A percentile compares a stretch with the other conserved stretches of the same genome.
These are phyloP conservation scores for Oreortyx pictus DNA, from an alignment of 2,797 vertebrate genomes.

Conservation along the genomic window DNA sequence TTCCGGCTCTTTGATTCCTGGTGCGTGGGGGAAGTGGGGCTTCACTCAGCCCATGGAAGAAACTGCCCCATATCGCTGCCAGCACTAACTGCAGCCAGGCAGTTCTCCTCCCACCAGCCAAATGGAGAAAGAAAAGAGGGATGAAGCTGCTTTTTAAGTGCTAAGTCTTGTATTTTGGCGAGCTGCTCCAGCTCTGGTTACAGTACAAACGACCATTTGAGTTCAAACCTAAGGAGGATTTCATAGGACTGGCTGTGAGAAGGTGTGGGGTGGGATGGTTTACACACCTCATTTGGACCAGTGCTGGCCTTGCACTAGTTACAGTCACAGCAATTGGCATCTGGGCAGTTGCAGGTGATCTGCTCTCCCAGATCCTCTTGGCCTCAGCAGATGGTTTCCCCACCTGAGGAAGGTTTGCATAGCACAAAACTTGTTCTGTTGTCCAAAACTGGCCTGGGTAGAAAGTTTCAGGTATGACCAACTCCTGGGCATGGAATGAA, in stretches of 20 bases:
- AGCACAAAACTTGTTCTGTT: neutral
- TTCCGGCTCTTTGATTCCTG: slow-evolving; percentile 41
- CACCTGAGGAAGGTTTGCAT: neutral
- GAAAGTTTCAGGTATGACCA: neutral
- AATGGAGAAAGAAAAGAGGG: neutral
- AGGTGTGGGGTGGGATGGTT: neutral
- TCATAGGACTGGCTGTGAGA: neutral
- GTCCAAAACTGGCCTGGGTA: neutral
- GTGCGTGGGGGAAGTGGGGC: neutral
- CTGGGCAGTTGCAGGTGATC: neutral
- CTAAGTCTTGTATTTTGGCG: slow-evolving; percentile 25
- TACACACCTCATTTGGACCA: neutral
- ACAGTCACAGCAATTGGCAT: neutral
- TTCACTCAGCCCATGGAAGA: neutral
- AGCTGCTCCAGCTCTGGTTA: slow-evolving; percentile 23
- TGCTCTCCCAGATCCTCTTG: neutral
- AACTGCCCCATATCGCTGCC: neutral
- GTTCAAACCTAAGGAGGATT: neutral
- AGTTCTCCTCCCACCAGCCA: slow-evolving; percentile 28
- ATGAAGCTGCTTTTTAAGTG: neutral
- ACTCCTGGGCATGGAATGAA: neutral
- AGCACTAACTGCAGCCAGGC: neutral
- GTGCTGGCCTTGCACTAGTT: neutral
- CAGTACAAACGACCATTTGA: neutral
- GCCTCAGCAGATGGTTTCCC: neutral